These are phyloP conservation scores for Macrostomum lignano DNA, from an alignment of 1,140 invertebrate genomes.

Conservation along the genomic window DNA sequence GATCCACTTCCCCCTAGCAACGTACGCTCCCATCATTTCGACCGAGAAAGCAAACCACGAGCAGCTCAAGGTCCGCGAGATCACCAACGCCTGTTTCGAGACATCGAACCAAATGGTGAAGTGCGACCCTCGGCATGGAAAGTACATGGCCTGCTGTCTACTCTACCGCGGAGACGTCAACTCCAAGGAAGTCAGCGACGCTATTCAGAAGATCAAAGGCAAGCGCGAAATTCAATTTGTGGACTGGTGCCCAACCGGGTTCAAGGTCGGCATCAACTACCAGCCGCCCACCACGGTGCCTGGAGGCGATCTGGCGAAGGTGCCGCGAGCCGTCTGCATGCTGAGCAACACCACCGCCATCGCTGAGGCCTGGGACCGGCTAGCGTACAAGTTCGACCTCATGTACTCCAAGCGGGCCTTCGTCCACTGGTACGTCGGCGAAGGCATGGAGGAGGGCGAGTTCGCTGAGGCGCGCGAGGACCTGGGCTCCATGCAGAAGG, in stretches of 20 bases:
- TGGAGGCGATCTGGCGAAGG: conserved; percentile 35
- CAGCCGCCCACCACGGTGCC: conserved; percentile 32
- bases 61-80: conserved; percentile 39
- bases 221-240: conserved; percentile 47
- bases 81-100: conserved; percentile 59
- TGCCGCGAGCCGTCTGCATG: conserved; percentile 37
- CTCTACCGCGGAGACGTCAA: conserved; percentile 12
- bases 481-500: conserved; percentile 11
- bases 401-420: conserved; percentile 10
- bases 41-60: conserved; percentile 25
- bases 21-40: conserved; percentile 19
- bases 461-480: conserved; percentile 13
- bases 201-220: conserved; percentile 42
- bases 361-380: conserved; percentile 42
- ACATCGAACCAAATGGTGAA: conserved; percentile 47
- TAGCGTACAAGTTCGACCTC: conserved; percentile 21
- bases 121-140: conserved; percentile 56
- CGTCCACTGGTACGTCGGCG: conserved; percentile 11
- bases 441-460: conserved; percentile 11
- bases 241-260: conserved; percentile 58
- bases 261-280: conserved; percentile 15
- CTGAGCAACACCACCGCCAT: conserved; percentile 48
- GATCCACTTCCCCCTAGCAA: conserved; percentile 21
- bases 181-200: conserved; percentile 46
- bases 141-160: conserved; percentile 41